Evolutionary conservation across 2,113 vertebrate genomes (phyloP), one percentile per base, ranked within the genome.

Genomic region (Macheiramphus alcinus): DNA sequence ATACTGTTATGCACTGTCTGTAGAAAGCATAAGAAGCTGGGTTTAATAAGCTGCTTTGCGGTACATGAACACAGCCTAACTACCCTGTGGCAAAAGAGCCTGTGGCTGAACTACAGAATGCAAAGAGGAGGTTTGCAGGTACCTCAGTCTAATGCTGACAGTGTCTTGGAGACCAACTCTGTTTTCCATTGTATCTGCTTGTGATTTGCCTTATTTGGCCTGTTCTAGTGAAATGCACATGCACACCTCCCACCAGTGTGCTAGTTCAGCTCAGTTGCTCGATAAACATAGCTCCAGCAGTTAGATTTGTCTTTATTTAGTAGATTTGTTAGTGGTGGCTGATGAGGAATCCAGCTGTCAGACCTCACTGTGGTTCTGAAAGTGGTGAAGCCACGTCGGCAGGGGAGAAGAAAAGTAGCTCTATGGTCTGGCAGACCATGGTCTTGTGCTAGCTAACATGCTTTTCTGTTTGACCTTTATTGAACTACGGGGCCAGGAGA

Each of bases 191-290:
- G 14, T 76, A 38, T 43, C 50, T 92, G 36, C 74, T 92, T 82
- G 58, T 32, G 48, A 62, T 93, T 94, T 71, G 47, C 89, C 47
- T 90, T 91, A 65, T 80, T 91, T 91, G 81, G 87, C 62, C 58
- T 72, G 27, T 68, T 76, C 23, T 50, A 45, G 74, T 91, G 62
- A 88, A 87, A 82, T 20, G 40, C 31, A 65, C 16, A 2, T 10
- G 40, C 56, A 65, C 31, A 26, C 27, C 25, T 95, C 81, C 78
- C 70, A 65, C 58, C 48, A 68, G 40, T 5, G 4, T 48, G 38
- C 81, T 68, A 48, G 73, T 82, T 91, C 45, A 42, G 43, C 48
- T 91, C 56, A 53, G 40, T 5, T 86, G 40, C 45, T 75, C 2
- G 2, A 75, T 87, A 90, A 94, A 79, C 86, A 36, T 43, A 81